Percentiles rank a stretch among this genome's conserved stretches.
phyloP scores from a whole-genome alignment of 2,888 invertebrate genomes.

The Trisateles emortualis region DNA sequence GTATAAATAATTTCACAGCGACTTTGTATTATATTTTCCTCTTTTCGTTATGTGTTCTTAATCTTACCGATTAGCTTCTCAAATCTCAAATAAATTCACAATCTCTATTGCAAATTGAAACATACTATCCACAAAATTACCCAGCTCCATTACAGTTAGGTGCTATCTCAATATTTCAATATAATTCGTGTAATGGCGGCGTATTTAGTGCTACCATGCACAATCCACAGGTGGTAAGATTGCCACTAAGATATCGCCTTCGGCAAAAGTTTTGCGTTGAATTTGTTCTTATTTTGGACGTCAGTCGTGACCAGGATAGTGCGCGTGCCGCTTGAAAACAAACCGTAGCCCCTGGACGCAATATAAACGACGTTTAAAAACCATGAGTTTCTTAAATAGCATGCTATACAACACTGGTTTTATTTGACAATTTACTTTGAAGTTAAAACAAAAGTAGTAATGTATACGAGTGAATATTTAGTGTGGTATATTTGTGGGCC shows the following conservation, averaged over 20 bases:
- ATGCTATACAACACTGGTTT: slow-evolving; percentile 21
- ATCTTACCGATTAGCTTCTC: too few relatives aligned
- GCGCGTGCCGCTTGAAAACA: slow-evolving; percentile 65
- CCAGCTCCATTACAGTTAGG: slow-evolving; percentile 18
- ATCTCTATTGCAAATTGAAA: slow-evolving; percentile 6
- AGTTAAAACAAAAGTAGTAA: slow-evolving; percentile 14
- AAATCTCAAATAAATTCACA: not conserved
- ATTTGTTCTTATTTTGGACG: slow-evolving; percentile 51
- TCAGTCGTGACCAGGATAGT: slow-evolving; percentile 62
- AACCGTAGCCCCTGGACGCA: slow-evolving; percentile 55
- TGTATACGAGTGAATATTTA: slow-evolving; percentile 33
- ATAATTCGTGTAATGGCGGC: slow-evolving; percentile 42
- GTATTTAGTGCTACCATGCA: slow-evolving; percentile 29
- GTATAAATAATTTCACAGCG: too few relatives aligned
- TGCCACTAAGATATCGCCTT: slow-evolving; percentile 40
- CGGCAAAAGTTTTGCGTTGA: slow-evolving; percentile 39
- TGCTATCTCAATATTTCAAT: slow-evolving; percentile 33
- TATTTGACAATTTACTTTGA: not conserved
- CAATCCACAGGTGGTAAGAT: slow-evolving; percentile 46
- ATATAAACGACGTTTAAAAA: slow-evolving; percentile 40
- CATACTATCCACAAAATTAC: slow-evolving; percentile 9
- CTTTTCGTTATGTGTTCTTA: too few relatives aligned
- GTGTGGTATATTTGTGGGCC: slow-evolving; percentile 48
- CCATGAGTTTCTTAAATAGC: slow-evolving; percentile 13
- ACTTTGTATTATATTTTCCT: too few relatives aligned